These are phyloP conservation scores for Puntigrus tetrazona DNA, from an alignment of 2,113 vertebrate species.

Conservation along the genomic window DNA sequence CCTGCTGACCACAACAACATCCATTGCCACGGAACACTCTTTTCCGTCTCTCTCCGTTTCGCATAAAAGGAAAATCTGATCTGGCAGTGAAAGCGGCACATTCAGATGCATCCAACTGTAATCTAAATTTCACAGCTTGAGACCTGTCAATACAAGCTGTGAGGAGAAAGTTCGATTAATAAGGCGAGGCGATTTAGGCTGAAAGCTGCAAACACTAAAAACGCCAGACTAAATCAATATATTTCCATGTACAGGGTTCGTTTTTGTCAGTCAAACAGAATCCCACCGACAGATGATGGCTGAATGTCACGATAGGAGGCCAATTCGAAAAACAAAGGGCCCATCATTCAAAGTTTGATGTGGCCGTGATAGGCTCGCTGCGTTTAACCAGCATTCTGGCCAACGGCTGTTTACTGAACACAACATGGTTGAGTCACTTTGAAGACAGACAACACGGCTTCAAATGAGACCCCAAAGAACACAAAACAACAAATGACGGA, in stretches of 20 bases:
- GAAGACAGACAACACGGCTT: slow-evolving; percentile 12
- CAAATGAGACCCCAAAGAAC: not conserved
- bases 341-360: slow-evolving; percentile 37
- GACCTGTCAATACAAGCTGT: slow-evolving; percentile 37
- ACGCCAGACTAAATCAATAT: slow-evolving; percentile 47
- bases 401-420: slow-evolving; percentile 36
- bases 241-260: slow-evolving; percentile 35
- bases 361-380: slow-evolving; percentile 11
- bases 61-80: slow-evolving; percentile 43
- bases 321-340: slow-evolving; percentile 21
- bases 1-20: slow-evolving; percentile 57
- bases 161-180: slow-evolving; percentile 30
- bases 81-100: slow-evolving; percentile 31
- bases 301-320: not conserved
- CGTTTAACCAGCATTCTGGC: slow-evolving; percentile 4
- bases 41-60: slow-evolving; percentile 2
- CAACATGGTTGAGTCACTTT: not conserved
- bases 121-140: slow-evolving; percentile 44
- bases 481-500: slow-evolving; percentile 44
- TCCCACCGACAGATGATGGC: not conserved
- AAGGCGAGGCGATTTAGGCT: slow-evolving; percentile 2
- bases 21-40: slow-evolving; percentile 52
- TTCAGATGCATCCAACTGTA: slow-evolving; percentile 29
- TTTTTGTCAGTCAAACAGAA: slow-evolving; percentile 14
- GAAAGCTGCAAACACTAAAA: slow-evolving; percentile 31